phyloP scores from a whole-genome alignment of 2,888 invertebrate genomes.

The Xestia rhomboidea region DNA sequence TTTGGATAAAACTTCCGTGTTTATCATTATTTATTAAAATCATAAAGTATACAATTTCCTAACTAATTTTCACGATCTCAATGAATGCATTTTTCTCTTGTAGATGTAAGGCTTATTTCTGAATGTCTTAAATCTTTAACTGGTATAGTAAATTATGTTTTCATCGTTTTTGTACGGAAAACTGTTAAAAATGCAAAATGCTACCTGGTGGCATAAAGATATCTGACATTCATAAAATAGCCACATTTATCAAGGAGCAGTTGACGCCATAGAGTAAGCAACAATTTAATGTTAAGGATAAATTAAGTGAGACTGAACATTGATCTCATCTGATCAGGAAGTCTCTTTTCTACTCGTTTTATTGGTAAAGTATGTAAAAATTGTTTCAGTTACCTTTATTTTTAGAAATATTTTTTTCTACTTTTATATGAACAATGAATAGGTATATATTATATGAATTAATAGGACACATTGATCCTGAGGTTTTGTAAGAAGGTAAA shows the following conservation, averaged over 20 bases:
- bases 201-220: not conserved
- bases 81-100: constrained; percentile 6
- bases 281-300: constrained; percentile 51
- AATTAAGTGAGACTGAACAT: constrained; percentile 68
- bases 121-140: not conserved
- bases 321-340: constrained; percentile 68
- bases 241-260: constrained; percentile 22
- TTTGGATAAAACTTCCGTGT: constrained; percentile 18
- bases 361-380: constrained; percentile 49
- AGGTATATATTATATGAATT: constrained; percentile 30
- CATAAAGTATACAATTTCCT: constrained; percentile 61
- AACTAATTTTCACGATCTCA: constrained; percentile 18
- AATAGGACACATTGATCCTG: constrained; percentile 48
- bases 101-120: constrained; percentile 25
- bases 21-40: constrained; percentile 42
- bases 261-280: constrained; percentile 44
- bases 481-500: constrained; percentile 27
- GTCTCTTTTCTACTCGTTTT: constrained; percentile 56
- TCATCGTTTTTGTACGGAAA: not conserved
- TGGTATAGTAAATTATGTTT: not conserved
- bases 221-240: constrained; percentile 1
- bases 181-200: not conserved
- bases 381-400: constrained; percentile 69
- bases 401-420: constrained; percentile 59
- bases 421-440: constrained; percentile 59